These are phyloP conservation scores for Parnassius mnemosyne DNA, from an alignment of 2,888 invertebrate species.

Conservation along the genomic window DNA sequence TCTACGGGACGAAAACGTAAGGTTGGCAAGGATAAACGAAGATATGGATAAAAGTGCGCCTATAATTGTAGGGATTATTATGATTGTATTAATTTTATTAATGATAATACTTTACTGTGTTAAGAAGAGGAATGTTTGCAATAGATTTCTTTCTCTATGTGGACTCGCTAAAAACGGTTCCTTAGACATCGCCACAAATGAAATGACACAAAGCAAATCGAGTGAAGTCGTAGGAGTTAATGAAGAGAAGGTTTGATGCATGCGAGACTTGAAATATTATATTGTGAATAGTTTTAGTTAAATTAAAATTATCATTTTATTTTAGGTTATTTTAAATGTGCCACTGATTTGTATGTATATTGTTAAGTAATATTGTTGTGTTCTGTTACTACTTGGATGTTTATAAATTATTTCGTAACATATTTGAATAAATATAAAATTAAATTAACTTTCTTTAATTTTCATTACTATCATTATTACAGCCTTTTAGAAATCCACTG, in stretches of 20 bases:
- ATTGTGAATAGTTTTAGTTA: not conserved
- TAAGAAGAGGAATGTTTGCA: constrained; percentile 57
- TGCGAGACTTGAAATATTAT: constrained; percentile 11
- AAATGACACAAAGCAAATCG: constrained; percentile 53
- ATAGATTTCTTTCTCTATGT: constrained; percentile 56
- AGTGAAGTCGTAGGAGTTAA: constrained; percentile 58
- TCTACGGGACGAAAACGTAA: constrained; percentile 53
- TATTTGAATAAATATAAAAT: constrained; percentile 8
- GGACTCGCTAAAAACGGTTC: constrained; percentile 72
- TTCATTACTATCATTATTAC: not conserved
- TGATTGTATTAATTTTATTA: constrained; percentile 54
- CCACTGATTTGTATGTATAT: constrained; percentile 9
- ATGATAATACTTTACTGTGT: constrained; percentile 66
- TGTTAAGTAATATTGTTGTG: constrained; percentile 8
- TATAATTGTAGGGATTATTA: constrained; percentile 62
- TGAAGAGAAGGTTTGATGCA: constrained; percentile 62
- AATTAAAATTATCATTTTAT: not conserved
- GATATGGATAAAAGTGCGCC: constrained; percentile 68
- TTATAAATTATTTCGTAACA: constrained; percentile 4
- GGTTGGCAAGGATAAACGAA: constrained; percentile 42
- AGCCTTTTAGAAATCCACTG: too few relatives aligned
- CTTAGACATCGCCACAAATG: constrained; percentile 66
- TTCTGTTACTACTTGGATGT: constrained; percentile 12
- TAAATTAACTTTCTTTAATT: constrained; percentile 5
- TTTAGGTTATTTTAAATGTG: constrained; percentile 5